Evolutionary conservation across 2,888 invertebrate genomes (phyloP), one percentile per base, ranked within the genome.

Genomic region (Dinocampus coccinellae): DNA sequence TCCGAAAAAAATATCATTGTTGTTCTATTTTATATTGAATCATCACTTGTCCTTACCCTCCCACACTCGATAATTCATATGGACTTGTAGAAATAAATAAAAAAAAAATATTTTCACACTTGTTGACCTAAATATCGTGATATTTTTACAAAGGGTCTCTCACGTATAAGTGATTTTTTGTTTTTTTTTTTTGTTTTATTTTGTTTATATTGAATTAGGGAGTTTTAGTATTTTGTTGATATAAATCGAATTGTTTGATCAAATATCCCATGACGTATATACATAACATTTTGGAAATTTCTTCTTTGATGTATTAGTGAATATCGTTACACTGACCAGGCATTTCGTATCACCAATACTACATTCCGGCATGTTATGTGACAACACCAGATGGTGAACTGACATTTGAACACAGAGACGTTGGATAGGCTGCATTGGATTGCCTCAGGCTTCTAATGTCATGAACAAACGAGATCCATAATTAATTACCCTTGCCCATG

Each of bases 391-490:
- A 57, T 72, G 67, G 60, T 36, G 60, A 63, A 52, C n/a, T 63
- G 55, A 34, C 53, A 63, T 62, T 67, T 57, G 16, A 57, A 72
- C 62, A 67, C 58, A 26, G 47, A 67, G 66, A 71, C 61, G 66
- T 24, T 22, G 42, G 29, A 16, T n/a, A 29, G 29, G 10, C 39
- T 42, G 53, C 60, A 33, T 60, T 58, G 42, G 70, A 33, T 64
- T 72, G 72, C 72, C 63, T 67, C 63, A 72, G 72, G 67, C 63
- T 62, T 71, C 36, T 67, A 53, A 66, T 61, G 71, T 67, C 71
- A 71, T 71, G 29, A 71, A 61, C 71, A 71, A 52, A 60, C 55
- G 42, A 66, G 33, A 26, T 61, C 39, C 29, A 39, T 66, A 71
- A 71, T 71, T 71, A 71, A 71, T 66, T 55, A 61, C 33, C 57